A percentile compares a stretch with the other conserved stretches of the same genome.
Evolutionary conservation across 2,113 vertebrate genomes (phyloP).

Genomic region (Varanus komodoensis): DNA sequence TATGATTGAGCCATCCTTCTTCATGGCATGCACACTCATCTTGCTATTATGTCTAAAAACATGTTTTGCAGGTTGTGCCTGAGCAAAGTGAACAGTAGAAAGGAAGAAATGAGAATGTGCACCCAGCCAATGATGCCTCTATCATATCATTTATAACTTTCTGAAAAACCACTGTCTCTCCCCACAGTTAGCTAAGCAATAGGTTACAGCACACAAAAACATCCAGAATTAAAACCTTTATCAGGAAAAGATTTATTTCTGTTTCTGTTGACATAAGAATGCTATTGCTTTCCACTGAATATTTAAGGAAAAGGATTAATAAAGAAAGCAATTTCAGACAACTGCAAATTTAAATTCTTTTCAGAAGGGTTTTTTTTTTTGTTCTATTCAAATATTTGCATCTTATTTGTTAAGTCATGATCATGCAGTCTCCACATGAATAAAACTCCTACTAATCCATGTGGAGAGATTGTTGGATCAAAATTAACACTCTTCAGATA

Average conservation of each 20-base stretch:
- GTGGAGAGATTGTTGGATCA: constrained; percentile 31
- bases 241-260: background rate
- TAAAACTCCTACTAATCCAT: constrained; percentile 17
- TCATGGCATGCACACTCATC: too few species aligned
- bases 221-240: background rate
- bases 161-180: background rate
- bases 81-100: background rate
- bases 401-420: constrained; percentile 30
- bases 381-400: background rate
- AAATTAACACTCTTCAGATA: constrained; percentile 48
- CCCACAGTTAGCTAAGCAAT: background rate
- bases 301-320: background rate
- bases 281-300: background rate
- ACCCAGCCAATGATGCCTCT: background rate
- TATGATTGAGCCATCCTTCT: too few species aligned
- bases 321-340: background rate
- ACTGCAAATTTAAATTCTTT: background rate
- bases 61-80: background rate
- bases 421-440: background rate
- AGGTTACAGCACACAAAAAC: background rate
- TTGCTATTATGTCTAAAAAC: background rate
- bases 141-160: background rate
- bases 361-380: too few species aligned
- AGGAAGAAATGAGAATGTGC: background rate
- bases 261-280: background rate